Percentiles rank a stretch among this genome's conserved stretches.
These are phyloP conservation scores for Arge pagana DNA, from an alignment of 2,888 invertebrate genomes.

Conservation along the genomic window DNA sequence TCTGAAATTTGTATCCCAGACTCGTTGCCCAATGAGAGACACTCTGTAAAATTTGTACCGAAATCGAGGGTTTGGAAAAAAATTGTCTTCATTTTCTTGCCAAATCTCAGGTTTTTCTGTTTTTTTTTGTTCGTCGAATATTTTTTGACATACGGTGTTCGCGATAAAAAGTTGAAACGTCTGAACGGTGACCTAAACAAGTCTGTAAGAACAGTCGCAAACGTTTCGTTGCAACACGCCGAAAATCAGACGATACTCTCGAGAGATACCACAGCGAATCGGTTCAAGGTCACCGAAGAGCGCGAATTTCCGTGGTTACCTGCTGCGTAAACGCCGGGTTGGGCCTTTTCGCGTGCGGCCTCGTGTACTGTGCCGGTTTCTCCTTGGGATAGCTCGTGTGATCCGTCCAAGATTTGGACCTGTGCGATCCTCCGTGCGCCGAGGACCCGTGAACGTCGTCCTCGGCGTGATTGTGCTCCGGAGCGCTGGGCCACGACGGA, in stretches of 20 bases:
- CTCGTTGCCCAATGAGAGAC: too few relatives aligned
- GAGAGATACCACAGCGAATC: neutral
- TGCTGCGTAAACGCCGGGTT: slow-evolving; percentile 65
- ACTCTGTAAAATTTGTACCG: too few relatives aligned
- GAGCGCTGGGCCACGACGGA: slow-evolving; percentile 75
- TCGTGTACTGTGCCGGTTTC: slow-evolving; percentile 65
- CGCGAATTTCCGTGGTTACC: slow-evolving; percentile 50
- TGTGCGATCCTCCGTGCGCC: slow-evolving; percentile 63
- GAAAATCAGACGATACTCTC: neutral
- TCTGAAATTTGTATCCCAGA: too few relatives aligned
- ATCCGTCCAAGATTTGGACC: slow-evolving; percentile 74
- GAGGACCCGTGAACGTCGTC: slow-evolving; percentile 55
- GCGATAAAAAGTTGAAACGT: too few relatives aligned
- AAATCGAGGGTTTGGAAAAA: too few relatives aligned
- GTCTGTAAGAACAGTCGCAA: too few relatives aligned
- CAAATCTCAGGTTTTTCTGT: too few relatives aligned
- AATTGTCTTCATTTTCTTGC: too few relatives aligned
- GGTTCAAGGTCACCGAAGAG: neutral
- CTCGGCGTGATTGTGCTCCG: slow-evolving; percentile 62
- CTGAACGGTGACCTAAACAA: too few relatives aligned
- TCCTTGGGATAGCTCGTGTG: slow-evolving; percentile 74
- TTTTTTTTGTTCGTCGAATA: too few relatives aligned
- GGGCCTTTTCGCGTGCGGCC: slow-evolving; percentile 68
- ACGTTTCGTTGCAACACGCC: too few relatives aligned
- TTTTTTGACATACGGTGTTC: too few relatives aligned